Base-by-base conservation (phyloP, 2,888 invertebrate species). In the Allygus modestus region DNA sequence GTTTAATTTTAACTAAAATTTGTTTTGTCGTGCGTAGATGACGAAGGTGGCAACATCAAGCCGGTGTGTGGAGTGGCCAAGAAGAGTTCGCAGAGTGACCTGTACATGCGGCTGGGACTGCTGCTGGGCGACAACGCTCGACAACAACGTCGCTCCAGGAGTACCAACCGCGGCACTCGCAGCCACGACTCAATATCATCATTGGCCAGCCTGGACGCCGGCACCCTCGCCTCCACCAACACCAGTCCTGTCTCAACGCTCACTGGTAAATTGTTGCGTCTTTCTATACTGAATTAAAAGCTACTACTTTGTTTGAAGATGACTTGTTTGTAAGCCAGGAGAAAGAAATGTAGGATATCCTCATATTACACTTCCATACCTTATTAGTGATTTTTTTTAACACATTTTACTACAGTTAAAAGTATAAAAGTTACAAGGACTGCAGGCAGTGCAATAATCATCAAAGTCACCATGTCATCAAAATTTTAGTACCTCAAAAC, bases 211-310 rank as follows among this genome's bases (percentile, higher is more conserved):
- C 91, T 92, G 85, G 93, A 93, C 85, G 91, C 92, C 0, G 94
- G 94, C 87, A 94, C 95, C 0, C 92, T 96, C 81, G 94, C 95
- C 79, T 95, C 96, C 33, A 95, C 95, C 84, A 97, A 97, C 88
- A 96, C 96, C 51, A 97, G 97, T 89, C 97, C 97, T 82, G 95
- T 97, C n/a, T 97, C 97, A 37, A 97, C 97, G 0, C 91, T 97
- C 61, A 97, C 97, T 1, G 97, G 92, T 92, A 84, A 84, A 65
- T 37, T 37, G n/a, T n/a, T n/a, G n/a, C n/a, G 9, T 33, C 46
- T 65, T 23, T 7, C n/a, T n/a, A n/a, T n/a, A n/a, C n/a, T n/a
- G n/a, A n/a, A n/a, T n/a, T n/a, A n/a, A n/a, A n/a, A n/a, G n/a
- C n/a, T n/a, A n/a, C n/a, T n/a, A n/a, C n/a, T n/a, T n/a, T n/a